Evolutionary conservation across 1,140 invertebrate species (phyloP), one percentile per base, ranked within the genome.

Genomic region (Dufourea novaeangliae): DNA sequence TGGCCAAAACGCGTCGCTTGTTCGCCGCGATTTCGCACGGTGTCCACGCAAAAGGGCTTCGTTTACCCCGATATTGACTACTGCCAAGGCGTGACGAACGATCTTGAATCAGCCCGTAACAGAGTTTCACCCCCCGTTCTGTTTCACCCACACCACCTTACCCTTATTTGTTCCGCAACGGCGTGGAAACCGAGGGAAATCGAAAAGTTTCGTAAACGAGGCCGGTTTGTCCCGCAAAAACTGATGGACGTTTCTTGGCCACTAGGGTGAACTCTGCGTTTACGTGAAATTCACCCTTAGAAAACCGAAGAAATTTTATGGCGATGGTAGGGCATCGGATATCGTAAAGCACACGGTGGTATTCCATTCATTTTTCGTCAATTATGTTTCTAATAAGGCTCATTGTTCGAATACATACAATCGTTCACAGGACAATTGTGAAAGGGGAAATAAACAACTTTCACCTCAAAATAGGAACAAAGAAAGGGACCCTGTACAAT

Each of bases 1-100:
- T 66, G 37, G 29, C 27, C 37, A 25, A 34, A 14, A n/a, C n/a
- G n/a, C 20, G 67, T 68, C 74, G 41, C 27, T n/a, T 22, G 11
- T 25, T 1, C 34, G 14, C 4, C 10, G 7, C 25, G 22, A 82
- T 74, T 74, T 61, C 32, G 29, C 32, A 69, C 50, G 32, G 32
- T 59, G 34, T 0, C 32, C n/a, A 41, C 41, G 41, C 41, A 10
- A 39, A 22, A 67, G 54, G 25, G 27, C 37, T 32, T 44, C 56
- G 25, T 29, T 32, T 12, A 11, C 17, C 8, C 25, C 27, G 17
- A 77, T n/a, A 46, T 22, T n/a, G n/a, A n/a, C n/a, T 1, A 62
- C 46, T 44, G 20, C 22, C 20, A 59, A 57, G 14, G 14, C 46
- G 78, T 72, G 46, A 72, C 57, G 64, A 62, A 66, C 56, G 46